Evolutionary conservation across 2,113 vertebrate species (phyloP), one percentile per base, ranked within the genome.

Genomic region (Pantherophis guttatus): DNA sequence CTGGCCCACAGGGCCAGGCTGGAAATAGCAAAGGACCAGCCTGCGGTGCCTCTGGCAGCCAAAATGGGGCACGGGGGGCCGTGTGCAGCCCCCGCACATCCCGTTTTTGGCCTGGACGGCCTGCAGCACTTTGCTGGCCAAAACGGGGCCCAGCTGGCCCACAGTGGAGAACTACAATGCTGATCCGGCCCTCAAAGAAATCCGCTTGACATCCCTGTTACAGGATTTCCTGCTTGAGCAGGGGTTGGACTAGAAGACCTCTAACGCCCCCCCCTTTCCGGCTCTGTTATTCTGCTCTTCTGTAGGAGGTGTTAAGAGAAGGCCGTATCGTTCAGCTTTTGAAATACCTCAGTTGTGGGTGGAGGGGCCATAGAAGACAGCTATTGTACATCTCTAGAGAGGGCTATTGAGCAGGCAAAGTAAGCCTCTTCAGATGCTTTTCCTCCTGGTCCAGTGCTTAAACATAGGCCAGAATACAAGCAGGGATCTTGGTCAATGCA

Each of bases 1-100:
- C 57, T 58, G 57, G 19, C 57, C 57, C 2, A 8, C 8, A 58
- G 21, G 57, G 57, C 6, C 19, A 23, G 57, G 19, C 57, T 58
- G 57, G 19, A 58, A 23, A 23, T 8, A 58, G 21, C 57, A 58
- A 58, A 58, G 57, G 21, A 58, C 7, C 0, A 2, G 57, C 21
- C 57, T 1, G 6, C 1, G 21, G 57, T 58, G 21, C 57, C 21
- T 58, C 57, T 58, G 57, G 57, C 57, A 23, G 57, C 57, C 57
- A 58, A 58, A 58, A 58, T 58, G 44, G 57, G 19, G 21, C 19
- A 58, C 8, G 57, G 6, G 57, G 19, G 10, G 50, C 52, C 11
- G 2, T 8, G 11, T 3, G 2, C 8, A 11, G 53, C 53, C 11
- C 10, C 53, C 3, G 11, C 7, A 0, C 21, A 58, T 7, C 57